Evolutionary conservation across 92 coral and sea anemone genomes (phyloP).

Genomic region (Phymanthus crucifer): DNA sequence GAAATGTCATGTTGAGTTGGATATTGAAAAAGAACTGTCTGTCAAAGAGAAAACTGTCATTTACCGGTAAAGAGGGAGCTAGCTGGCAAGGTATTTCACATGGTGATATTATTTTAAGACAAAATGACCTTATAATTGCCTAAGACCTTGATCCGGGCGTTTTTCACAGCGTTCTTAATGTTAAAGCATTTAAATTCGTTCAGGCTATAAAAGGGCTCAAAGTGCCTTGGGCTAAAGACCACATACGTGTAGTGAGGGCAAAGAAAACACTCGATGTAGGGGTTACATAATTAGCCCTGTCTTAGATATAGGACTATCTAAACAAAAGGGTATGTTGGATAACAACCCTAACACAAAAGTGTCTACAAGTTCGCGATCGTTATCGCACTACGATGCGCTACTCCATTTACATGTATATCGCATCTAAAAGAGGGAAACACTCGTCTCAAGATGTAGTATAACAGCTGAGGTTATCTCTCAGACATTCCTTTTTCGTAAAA

Average conservation of each 20-base stretch:
- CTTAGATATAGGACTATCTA: background rate
- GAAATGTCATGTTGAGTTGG: constrained; percentile 14
- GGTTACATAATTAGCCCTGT: constrained; percentile 7
- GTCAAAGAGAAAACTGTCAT: constrained; percentile 12
- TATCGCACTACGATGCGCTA: background rate
- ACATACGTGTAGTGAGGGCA: constrained; percentile 1
- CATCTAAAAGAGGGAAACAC: background rate
- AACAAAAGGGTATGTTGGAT: constrained; percentile 3
- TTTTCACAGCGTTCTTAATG: constrained; percentile 1
- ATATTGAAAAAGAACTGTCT: constrained; percentile 23
- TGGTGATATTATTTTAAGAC: constrained; percentile 20
- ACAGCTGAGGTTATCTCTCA: background rate
- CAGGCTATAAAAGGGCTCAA: background rate
- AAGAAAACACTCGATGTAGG: background rate
- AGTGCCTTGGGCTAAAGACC: background rate
- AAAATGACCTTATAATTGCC: background rate
- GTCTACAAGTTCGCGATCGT: background rate
- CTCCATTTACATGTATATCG: background rate
- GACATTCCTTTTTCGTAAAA: background rate
- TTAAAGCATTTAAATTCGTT: background rate
- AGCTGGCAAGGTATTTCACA: constrained; percentile 25
- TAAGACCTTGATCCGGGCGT: constrained; percentile 10
- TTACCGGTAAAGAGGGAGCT: background rate
- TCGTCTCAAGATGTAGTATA: background rate
- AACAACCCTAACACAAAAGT: background rate